Conservation (phyloP, 64 coral and sea anemone genomes). For the Montipora cactus region DNA sequence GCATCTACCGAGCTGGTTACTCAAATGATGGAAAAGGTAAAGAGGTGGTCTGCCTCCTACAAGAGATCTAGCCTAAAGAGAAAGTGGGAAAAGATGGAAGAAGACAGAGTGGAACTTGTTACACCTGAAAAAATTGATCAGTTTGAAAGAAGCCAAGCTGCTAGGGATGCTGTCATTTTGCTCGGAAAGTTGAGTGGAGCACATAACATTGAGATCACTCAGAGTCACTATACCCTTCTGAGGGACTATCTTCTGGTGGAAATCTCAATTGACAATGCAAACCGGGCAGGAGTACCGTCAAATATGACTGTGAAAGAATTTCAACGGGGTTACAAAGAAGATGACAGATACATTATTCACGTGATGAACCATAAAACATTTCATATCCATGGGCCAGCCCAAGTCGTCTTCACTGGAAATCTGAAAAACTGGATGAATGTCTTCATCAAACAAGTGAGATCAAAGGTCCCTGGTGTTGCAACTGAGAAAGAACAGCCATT, state of each 20-base stretch:
- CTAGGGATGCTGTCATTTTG: slow-evolving; percentile 55
- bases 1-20: not conserved
- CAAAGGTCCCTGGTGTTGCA: not conserved
- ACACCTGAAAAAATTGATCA: slow-evolving; percentile 18
- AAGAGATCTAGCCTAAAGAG: slow-evolving; percentile 56
- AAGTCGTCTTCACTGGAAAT: not conserved
- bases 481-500: slow-evolving; percentile 17
- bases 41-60: slow-evolving; percentile 67
- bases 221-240: slow-evolving; percentile 1
- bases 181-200: slow-evolving; percentile 39
- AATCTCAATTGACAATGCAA: slow-evolving; percentile 11
- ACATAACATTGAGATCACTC: slow-evolving; percentile 29
- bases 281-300: not conserved
- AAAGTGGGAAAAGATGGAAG: slow-evolving; percentile 76
- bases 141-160: slow-evolving; percentile 58
- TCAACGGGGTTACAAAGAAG: not conserved
- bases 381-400: not conserved
- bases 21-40: slow-evolving; percentile 71
- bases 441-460: not conserved
- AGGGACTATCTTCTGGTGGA: not conserved
- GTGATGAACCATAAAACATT: not conserved
- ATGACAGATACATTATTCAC: not conserved
- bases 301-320: slow-evolving; percentile 21
- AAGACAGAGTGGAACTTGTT: slow-evolving; percentile 41
- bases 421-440: slow-evolving; percentile 15